These are phyloP conservation scores for Ellobius talpinus DNA, from an alignment of 2,113 vertebrate genomes.

Conservation along the genomic window DNA sequence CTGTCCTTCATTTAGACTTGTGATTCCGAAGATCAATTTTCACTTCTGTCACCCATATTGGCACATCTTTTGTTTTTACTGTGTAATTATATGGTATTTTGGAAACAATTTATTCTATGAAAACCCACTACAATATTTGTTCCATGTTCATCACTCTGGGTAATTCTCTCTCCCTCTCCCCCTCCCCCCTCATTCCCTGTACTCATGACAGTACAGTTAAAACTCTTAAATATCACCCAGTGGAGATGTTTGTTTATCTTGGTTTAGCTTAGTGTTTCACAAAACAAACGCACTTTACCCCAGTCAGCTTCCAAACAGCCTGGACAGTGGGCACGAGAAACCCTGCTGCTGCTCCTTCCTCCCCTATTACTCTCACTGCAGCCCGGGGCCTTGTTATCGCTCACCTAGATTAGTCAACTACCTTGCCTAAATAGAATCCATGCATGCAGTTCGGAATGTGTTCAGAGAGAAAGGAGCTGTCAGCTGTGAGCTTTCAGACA, in stretches of 20 bases:
- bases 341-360: neutral
- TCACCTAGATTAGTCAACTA: neutral
- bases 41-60: neutral
- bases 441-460: constrained; percentile 4
- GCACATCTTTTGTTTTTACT: neutral
- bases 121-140: constrained; percentile 34
- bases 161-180: neutral
- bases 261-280: constrained; percentile 6
- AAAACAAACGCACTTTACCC: neutral
- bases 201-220: neutral
- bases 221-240: neutral
- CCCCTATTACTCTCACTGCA: neutral
- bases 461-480: neutral
- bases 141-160: neutral
- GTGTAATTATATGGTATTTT: neutral
- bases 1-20: neutral
- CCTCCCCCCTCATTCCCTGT: neutral
- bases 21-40: constrained; percentile 1
- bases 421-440: neutral
- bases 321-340: neutral
- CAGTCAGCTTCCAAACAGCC: neutral
- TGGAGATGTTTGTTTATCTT: constrained; percentile 17
- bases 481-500: neutral
- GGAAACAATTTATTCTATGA: neutral
- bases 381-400: neutral